A percentile compares a stretch with the other conserved stretches of the same genome.
These are phyloP conservation scores for Microtus montanus DNA, from an alignment of 2,113 vertebrate species.

Conservation along the genomic window DNA sequence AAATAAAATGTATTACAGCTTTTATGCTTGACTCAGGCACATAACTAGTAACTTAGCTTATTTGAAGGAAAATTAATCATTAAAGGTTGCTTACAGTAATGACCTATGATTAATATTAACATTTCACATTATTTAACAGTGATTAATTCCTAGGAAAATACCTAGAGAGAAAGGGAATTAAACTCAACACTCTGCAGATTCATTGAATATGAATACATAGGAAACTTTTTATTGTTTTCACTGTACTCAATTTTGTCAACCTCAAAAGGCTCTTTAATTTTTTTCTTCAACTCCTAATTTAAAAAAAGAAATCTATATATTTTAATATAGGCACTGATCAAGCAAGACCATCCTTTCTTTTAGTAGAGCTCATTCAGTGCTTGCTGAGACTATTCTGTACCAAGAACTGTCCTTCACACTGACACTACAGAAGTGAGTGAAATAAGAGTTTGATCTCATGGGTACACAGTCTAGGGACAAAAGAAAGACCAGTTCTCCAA, in stretches of 20 bases:
- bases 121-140: neutral
- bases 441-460: neutral
- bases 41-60: neutral
- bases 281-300: neutral
- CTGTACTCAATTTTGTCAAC: neutral
- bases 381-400: neutral
- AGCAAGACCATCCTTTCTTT: neutral
- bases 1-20: neutral
- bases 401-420: neutral
- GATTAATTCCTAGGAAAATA: neutral
- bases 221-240: conserved; percentile 23
- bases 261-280: neutral
- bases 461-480: neutral
- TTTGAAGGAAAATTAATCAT: neutral
- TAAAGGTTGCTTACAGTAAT: neutral
- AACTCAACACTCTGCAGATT: neutral
- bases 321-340: neutral
- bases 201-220: neutral
- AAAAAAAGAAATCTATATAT: neutral
- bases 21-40: neutral
- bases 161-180: neutral
- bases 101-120: neutral
- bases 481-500: neutral
- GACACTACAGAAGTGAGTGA: neutral
- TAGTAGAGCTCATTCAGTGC: neutral